Evolutionary conservation across 2,888 invertebrate genomes (phyloP), one percentile per base, ranked within the genome.

Genomic region (Cantharis rustica): DNA sequence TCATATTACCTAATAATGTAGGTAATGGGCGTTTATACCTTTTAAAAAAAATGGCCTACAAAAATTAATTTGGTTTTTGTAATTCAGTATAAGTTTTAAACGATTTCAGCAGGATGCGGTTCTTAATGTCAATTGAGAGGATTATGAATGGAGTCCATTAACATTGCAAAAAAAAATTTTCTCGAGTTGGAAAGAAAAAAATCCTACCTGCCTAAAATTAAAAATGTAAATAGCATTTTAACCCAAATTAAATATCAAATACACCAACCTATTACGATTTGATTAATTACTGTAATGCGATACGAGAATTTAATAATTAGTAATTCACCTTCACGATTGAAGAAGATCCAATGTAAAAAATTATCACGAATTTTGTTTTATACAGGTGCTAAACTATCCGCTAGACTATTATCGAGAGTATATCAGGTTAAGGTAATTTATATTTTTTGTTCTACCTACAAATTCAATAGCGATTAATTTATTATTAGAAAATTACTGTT

Each of bases 401-500:
- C 47, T 5, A n/a, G n/a, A 3, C 7, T 7, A n/a, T n/a, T 47
- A 66, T 20, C 23, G 20, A 66, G 64, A 66, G 20, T 13, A 66
- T 66, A 66, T 66, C 64, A 66, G 64, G 64, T 66, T 17, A 66
- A 66, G 13, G 64, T 15, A 66, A 66, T 66, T 66, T 66, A 66
- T 23, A n/a, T 17, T n/a, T 64, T 66, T 66, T 66, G 2, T 17
- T 20, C 20, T 66, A n/a, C 47, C 47, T n/a, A 47, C n/a, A 47
- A n/a, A 47, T 47, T 47, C 47, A 47, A 47, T 47, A 1, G 7
- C 47, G n/a, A 47, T 47, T 47, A 47, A 47, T 47, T 47, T 47
- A 47, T 47, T 3, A 1, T n/a, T n/a, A 47, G 5, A n/a, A 47
- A 47, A 47, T 47, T 47, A 47, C 47, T 47, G n/a, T 47, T 47